Base-by-base conservation (phyloP, 2,797 vertebrate genomes). In the Coregonus ussuriensis region DNA sequence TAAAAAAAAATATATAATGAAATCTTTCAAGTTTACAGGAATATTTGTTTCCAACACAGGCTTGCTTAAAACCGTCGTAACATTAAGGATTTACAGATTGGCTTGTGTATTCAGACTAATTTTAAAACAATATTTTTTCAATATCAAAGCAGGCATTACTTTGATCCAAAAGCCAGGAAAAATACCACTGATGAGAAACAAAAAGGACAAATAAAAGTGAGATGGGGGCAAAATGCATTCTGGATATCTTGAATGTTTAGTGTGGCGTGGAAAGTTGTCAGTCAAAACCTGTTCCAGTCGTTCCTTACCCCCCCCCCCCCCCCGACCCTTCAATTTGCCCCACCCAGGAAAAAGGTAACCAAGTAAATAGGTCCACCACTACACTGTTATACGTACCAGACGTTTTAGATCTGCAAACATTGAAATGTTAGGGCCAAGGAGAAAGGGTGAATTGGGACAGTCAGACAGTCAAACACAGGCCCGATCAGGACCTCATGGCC, bases 1-100 rank as follows among this genome's bases (percentile, higher is more conserved):
- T 93, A 47, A 47, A 47, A 89, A 94, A 92, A 84, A 94, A 47
- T 47, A 25, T 25, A 25, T 9, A 0, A 94, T 93, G 91, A 94
- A 93, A 89, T 93, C 88, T 91, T 94, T 94, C 93, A 94, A 93
- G 91, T 94, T 96, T 95, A 94, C 89, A 93, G 94, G 95, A 95
- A 94, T 94, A 91, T 93, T 78, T 68, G 79, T 80, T 73, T 89
- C 87, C 88, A 88, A 90, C 91, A 89, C 31, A 47, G 33, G 87
- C 87, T 88, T 79, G 53, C 83, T 88, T 91, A 88, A 87, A 90
- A 79, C 87, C 77, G 79, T 63, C 11, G 9, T 90, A 84, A 47
- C 41, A 47, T 2, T 47, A 47, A 47, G 41, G 86, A 89, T 91
- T 89, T 88, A 94, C 91, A 93, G 80, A 78, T 85, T 77, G 77